Conservation (phyloP, 2,113 vertebrate genomes). For the Melospiza melodia region DNA sequence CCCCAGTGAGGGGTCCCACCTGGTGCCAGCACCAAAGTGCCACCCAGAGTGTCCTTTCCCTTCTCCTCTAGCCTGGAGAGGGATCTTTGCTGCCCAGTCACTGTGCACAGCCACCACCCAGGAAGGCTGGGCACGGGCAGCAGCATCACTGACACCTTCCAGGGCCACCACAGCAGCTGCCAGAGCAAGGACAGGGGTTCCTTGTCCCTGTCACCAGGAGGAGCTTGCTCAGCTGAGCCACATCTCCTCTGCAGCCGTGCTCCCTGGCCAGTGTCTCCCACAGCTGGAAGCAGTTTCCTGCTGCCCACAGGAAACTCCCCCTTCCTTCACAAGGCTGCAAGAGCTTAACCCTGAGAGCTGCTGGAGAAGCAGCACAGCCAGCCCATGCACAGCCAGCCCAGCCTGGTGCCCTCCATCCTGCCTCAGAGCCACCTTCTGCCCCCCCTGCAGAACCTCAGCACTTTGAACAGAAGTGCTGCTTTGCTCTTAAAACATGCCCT, state of each 20-base stretch:
- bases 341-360: not conserved
- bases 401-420: not conserved
- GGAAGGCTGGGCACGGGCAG: not conserved
- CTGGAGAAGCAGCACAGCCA: accelerated
- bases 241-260: not conserved
- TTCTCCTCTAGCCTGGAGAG: not conserved
- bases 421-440: not conserved
- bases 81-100: not conserved
- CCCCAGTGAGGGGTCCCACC: not conserved
- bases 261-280: not conserved
- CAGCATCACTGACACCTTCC: not conserved
- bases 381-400: accelerated
- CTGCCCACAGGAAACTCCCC: slow-evolving; percentile 37
- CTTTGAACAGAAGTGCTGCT: not conserved
- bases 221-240: slow-evolving; percentile 10
- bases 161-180: not conserved
- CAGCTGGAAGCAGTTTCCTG: slow-evolving; percentile 62
- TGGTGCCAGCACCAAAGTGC: not conserved
- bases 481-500: accelerated
- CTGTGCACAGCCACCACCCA: not conserved
- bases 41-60: not conserved
- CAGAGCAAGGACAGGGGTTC: not conserved
- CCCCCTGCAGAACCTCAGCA: not conserved
- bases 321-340: not conserved
- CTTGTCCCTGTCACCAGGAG: not conserved